These are phyloP conservation scores for Lophius americanus DNA, from an alignment of 2,797 vertebrate species.

Conservation along the genomic window DNA sequence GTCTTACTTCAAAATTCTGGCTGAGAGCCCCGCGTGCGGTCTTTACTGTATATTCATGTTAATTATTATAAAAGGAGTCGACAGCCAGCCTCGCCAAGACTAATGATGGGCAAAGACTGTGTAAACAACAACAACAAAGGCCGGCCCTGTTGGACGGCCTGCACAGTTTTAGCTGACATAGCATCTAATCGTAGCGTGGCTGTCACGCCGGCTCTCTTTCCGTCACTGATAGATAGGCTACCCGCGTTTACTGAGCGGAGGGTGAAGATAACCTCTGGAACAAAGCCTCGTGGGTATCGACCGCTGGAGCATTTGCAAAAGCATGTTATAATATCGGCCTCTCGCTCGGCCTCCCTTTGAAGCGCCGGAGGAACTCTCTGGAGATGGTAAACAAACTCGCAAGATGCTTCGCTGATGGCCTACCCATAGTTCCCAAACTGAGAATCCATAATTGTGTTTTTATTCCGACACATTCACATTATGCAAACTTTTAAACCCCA, in stretches of 20 bases:
- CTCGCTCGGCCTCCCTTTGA: conserved; percentile 48
- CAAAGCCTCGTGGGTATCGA: conserved; percentile 60
- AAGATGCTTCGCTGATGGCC: conserved; percentile 27
- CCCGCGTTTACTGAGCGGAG: conserved; percentile 58
- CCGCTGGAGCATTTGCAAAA: conserved; percentile 43
- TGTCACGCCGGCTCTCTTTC: conserved; percentile 56
- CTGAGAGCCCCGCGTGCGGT: conserved; percentile 64
- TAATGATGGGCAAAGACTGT: conserved; percentile 75
- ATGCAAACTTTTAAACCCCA: conserved; percentile 1
- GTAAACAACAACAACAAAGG: conserved; percentile 82
- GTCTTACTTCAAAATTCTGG: conserved; percentile 81
- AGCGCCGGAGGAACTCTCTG: conserved; percentile 23
- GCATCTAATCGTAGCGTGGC: conserved; percentile 59
- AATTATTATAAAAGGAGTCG: conserved; percentile 76
- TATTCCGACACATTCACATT: conserved; percentile 16
- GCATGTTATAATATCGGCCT: conserved; percentile 44
- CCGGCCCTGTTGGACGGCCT: conserved; percentile 65
- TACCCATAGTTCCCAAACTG: conserved; percentile 11
- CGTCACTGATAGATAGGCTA: conserved; percentile 60
- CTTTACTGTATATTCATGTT: conserved; percentile 78
- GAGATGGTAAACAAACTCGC: conserved; percentile 52
- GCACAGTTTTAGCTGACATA: conserved; percentile 61
- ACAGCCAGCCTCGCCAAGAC: conserved; percentile 63
- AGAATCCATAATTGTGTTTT: conserved; percentile 43
- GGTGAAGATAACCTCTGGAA: conserved; percentile 63